Percentiles rank a stretch among this genome's conserved stretches.
phyloP scores from a whole-genome alignment of 1,140 invertebrate species.

The Drosophila pallidifrons region DNA sequence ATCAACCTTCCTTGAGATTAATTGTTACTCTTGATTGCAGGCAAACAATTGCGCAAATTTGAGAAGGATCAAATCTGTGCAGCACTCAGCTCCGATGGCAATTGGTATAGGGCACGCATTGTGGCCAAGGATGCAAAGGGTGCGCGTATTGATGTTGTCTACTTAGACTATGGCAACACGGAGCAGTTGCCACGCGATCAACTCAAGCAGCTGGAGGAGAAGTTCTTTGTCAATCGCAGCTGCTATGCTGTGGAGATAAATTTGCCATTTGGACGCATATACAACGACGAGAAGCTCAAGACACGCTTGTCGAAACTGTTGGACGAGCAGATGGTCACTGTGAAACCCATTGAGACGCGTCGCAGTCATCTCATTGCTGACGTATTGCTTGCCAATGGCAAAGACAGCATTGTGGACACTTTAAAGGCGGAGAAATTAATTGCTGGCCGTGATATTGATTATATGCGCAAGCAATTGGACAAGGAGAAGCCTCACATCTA shows the following conservation, averaged over 20 bases:
- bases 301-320: slow-evolving; percentile 46
- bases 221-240: slow-evolving; percentile 86
- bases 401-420: slow-evolving; percentile 57
- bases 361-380: slow-evolving; percentile 79
- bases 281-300: slow-evolving; percentile 58
- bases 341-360: slow-evolving; percentile 77
- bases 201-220: slow-evolving; percentile 86
- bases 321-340: slow-evolving; percentile 64
- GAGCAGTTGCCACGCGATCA: slow-evolving; percentile 86
- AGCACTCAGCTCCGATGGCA: slow-evolving; percentile 87
- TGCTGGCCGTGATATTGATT: slow-evolving; percentile 66
- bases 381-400: slow-evolving; percentile 41
- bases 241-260: slow-evolving; percentile 86
- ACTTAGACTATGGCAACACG: slow-evolving; percentile 92
- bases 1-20: background rate
- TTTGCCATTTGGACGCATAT: slow-evolving; percentile 68
- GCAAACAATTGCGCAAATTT: slow-evolving; percentile 53
- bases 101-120: slow-evolving; percentile 90
- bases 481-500: slow-evolving; percentile 72
- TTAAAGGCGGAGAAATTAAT: slow-evolving; percentile 63
- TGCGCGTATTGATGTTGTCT: slow-evolving; percentile 86
- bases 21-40: slow-evolving; percentile 10
- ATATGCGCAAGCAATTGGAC: slow-evolving; percentile 74
- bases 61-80: slow-evolving; percentile 86
- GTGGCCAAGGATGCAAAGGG: slow-evolving; percentile 83